A percentile compares a stretch with the other conserved stretches of the same genome.
phyloP scores from a whole-genome alignment of 2,113 vertebrate species.

The Oncorhynchus clarkii region DNA sequence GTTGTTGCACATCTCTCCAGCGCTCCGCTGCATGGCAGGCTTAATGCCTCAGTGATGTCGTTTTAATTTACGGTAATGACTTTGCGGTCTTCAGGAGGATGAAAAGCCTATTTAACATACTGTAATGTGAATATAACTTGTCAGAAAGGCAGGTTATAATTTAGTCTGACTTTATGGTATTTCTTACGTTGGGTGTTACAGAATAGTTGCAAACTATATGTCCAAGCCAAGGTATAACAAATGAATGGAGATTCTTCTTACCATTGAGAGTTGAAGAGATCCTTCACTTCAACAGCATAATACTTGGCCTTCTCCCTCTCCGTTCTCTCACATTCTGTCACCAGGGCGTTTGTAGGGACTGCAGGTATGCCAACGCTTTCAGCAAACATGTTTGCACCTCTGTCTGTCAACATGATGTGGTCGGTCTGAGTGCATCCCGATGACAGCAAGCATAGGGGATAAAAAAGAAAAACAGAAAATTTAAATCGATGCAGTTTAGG shows the following conservation, averaged over 20 bases:
- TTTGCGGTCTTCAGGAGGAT: not conserved
- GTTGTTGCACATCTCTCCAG: not conserved
- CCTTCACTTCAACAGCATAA: constrained; percentile 60
- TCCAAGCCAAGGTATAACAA: no score
- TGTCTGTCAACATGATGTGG: constrained; percentile 67
- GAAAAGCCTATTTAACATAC: not conserved
- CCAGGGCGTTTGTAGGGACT: constrained; percentile 58
- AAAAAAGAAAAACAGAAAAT: constrained; percentile 7
- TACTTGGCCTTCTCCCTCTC: constrained; percentile 70
- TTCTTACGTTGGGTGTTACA: no score
- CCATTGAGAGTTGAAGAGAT: constrained; percentile 67
- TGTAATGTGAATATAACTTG: not conserved
- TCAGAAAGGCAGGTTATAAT: not conserved
- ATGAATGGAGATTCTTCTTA: constrained; percentile 37
- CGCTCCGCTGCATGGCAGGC: not conserved
- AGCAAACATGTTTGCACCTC: constrained; percentile 73
- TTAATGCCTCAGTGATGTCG: constrained; percentile 7
- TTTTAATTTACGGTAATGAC: not conserved
- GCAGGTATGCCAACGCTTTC: constrained; percentile 61
- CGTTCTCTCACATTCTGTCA: constrained; percentile 62
- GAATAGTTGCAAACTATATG: no score
- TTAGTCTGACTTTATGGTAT: not conserved
- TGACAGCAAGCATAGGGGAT: constrained; percentile 19
- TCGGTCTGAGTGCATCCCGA: constrained; percentile 59
- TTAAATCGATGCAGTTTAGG: constrained; percentile 5